Evolutionary conservation across 2,113 vertebrate genomes (phyloP), one percentile per base, ranked within the genome.

Genomic region (Cariama cristata): DNA sequence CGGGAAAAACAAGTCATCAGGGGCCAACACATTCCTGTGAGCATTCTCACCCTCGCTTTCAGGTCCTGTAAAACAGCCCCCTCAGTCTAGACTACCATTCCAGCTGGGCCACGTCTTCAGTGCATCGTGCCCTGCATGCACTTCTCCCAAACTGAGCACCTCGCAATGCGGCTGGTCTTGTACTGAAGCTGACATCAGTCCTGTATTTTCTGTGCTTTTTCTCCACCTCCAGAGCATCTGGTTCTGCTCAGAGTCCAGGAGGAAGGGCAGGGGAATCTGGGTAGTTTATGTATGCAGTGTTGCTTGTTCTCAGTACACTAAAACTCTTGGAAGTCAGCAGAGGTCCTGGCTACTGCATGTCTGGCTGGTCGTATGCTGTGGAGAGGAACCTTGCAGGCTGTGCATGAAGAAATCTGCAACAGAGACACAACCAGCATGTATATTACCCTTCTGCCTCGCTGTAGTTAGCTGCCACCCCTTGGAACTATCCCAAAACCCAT

Each of bases 171-270:
- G 92, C 94, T 59, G 89, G 42, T 28, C 49, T 24, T 26, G 24
- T 33, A 45, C 84, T 52, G 90, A 91, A 95, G 90, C 71, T 32
- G 97, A 53, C 17, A 45, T 80, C 92, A 79, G 76, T 91, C 82
- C 93, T 72, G 71, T 67, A 21, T 13, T 76, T 92, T 86, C 98
- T 98, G 98, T 98, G 98, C 98, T 98, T 97, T 97, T 72, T 89
- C 82, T 97, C 92, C 93, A 67, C 91, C 76, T 94, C 91, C 60
- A 85, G 88, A 96, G 96, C 69, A 7, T 69, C 89, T 88, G 86
- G 88, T 30, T 23, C 85, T 73, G 84, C 76, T 95, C 96, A 85
- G 93, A 94, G 95, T 88, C 55, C 96, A 16, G 92, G 68, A 96
- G 97, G 93, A 90, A 91, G 96, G 87, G 94, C 86, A 77, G 92